phyloP scores from a whole-genome alignment of 2,113 vertebrate genomes.

The Dinomys branickii region DNA sequence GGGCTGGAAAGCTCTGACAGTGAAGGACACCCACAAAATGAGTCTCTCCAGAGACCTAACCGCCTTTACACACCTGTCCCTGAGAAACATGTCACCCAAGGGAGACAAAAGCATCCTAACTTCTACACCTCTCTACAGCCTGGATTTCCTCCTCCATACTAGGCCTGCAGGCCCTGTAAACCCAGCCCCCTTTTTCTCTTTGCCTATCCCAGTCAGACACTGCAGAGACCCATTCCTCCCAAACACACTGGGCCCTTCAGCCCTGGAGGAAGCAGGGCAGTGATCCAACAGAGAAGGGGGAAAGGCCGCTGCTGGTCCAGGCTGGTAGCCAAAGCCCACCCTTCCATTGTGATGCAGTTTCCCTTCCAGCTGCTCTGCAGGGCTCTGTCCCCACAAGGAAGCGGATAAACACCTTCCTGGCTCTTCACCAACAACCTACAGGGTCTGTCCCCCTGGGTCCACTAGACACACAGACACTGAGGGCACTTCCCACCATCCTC shows the following conservation, averaged over 20 bases:
- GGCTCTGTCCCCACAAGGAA: rapidly evolving
- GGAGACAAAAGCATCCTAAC: neutral
- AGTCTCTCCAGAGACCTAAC: neutral
- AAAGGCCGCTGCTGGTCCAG: conserved; percentile 60
- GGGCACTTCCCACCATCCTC: rapidly evolving
- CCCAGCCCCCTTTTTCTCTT: neutral
- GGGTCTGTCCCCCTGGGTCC: neutral
- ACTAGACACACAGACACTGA: neutral
- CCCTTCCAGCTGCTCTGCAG: conserved; percentile 55
- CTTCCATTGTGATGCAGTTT: conserved; percentile 30
- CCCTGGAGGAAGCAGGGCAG: conserved; percentile 61
- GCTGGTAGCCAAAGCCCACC: conserved; percentile 61
- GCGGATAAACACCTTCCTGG: neutral
- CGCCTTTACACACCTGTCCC: neutral
- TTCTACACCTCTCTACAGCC: neutral
- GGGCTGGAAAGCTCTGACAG: neutral
- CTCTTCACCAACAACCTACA: neutral
- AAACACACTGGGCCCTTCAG: neutral
- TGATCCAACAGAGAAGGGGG: conserved; percentile 57
- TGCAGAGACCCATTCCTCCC: neutral
- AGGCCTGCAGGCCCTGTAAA: neutral
- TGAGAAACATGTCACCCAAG: neutral
- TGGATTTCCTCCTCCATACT: neutral
- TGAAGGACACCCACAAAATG: neutral
- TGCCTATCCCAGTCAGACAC: neutral